phyloP scores from a whole-genome alignment of 2,888 invertebrate genomes.

The Urechis unicinctus region DNA sequence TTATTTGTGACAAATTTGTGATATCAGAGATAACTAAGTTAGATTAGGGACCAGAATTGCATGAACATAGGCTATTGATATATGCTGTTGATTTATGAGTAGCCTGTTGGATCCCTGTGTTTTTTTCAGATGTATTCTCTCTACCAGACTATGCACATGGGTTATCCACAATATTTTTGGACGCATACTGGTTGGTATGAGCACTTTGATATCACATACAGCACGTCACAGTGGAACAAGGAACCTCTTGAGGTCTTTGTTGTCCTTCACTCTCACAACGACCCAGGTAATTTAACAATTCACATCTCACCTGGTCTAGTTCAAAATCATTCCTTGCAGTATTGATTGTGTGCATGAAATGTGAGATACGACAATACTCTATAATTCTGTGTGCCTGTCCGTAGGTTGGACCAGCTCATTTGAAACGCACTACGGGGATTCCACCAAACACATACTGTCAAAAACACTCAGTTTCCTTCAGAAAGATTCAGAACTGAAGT shows the following conservation, averaged over 20 bases:
- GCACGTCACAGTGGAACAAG: constrained; percentile 1
- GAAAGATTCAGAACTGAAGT: constrained; percentile 63
- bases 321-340: too few relatives aligned
- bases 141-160: constrained; percentile 2
- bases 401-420: constrained; percentile 16
- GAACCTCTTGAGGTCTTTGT: constrained; percentile 12
- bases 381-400: too few relatives aligned
- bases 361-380: too few relatives aligned
- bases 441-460: constrained; percentile 44
- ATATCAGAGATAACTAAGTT: too few relatives aligned
- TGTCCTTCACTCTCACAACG: constrained; percentile 20
- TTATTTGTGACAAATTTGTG: too few relatives aligned
- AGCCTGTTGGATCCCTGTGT: too few relatives aligned
- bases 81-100: too few relatives aligned
- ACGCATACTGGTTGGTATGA: constrained; percentile 18
- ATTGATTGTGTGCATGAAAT: too few relatives aligned
- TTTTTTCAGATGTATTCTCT: background rate
- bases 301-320: too few relatives aligned
- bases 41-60: too few relatives aligned
- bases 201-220: constrained; percentile 13
- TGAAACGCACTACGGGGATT: constrained; percentile 7
- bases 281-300: constrained; percentile 17
- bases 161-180: constrained; percentile 14
- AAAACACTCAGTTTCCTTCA: constrained; percentile 78
- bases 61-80: too few relatives aligned